phyloP scores from a whole-genome alignment of 1,140 invertebrate genomes.

The Rhagoletis zephyria region DNA sequence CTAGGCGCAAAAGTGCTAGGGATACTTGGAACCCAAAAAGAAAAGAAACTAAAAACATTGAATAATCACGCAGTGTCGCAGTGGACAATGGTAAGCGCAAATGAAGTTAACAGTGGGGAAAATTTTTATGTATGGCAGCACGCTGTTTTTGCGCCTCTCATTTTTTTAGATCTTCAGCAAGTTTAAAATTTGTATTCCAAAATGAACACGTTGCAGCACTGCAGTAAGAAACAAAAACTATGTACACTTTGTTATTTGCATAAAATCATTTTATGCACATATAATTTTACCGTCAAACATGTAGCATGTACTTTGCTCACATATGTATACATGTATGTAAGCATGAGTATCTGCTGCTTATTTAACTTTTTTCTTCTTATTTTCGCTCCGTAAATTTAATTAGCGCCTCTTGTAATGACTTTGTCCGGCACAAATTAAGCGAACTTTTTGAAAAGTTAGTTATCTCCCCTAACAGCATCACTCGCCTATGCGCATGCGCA shows the following conservation, averaged over 20 bases:
- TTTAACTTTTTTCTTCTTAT: background rate
- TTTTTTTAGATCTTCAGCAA: no score
- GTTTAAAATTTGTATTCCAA: background rate
- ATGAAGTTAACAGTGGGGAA: background rate
- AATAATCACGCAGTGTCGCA: no score
- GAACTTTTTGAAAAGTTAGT: background rate
- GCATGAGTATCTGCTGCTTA: no score
- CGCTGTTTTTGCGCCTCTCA: background rate
- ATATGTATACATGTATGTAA: background rate
- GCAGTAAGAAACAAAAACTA: background rate
- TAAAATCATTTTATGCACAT: background rate
- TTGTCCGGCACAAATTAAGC: conserved; percentile 63
- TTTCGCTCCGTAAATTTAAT: conserved; percentile 71
- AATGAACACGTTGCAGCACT: conserved; percentile 16
- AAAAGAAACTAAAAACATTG: no score
- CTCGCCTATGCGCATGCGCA: background rate
- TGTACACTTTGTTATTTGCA: background rate
- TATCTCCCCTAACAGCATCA: no score
- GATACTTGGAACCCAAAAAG: no score
- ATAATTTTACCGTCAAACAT: background rate
- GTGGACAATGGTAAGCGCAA: background rate
- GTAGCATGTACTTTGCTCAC: background rate
- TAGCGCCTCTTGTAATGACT: conserved; percentile 73
- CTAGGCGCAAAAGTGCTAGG: no score
- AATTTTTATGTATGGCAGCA: background rate